A percentile compares a stretch with the other conserved stretches of the same genome.
phyloP scores from a whole-genome alignment of 2,888 invertebrate genomes.

The Sinopyrophorus schimmeli region DNA sequence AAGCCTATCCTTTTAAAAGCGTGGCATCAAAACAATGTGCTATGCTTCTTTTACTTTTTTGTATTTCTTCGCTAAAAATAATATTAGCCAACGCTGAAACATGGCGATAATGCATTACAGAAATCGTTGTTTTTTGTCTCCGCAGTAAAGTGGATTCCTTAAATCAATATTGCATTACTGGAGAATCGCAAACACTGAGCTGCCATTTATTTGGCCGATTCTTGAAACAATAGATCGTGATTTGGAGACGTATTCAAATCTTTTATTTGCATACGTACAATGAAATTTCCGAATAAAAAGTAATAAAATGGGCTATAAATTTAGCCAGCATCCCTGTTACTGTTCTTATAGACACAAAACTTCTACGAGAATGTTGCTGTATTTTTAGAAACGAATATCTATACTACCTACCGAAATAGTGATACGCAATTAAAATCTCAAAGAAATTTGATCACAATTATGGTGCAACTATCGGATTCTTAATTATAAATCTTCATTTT shows the following conservation, averaged over 20 bases:
- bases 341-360: slow-evolving; percentile 36
- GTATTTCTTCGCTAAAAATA: slow-evolving; percentile 51
- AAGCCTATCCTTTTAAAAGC: slow-evolving; percentile 45
- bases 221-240: slow-evolving; percentile 47
- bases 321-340: slow-evolving; percentile 40
- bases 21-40: slow-evolving; percentile 52
- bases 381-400: slow-evolving; percentile 18
- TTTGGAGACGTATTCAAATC: slow-evolving; percentile 47
- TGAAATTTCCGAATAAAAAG: slow-evolving; percentile 53
- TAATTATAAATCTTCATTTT: too few relatives aligned
- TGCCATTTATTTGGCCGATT: slow-evolving; percentile 43
- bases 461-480: too few relatives aligned
- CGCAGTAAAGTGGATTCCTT: slow-evolving; percentile 43
- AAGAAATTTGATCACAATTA: too few relatives aligned
- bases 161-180: slow-evolving; percentile 47
- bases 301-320: slow-evolving; percentile 51
- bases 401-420: too few relatives aligned
- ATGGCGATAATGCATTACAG: slow-evolving; percentile 45
- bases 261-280: slow-evolving; percentile 53
- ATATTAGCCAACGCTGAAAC: slow-evolving; percentile 49
- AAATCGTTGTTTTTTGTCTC: slow-evolving; percentile 42
- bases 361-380: slow-evolving; percentile 11
- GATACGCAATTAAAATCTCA: too few relatives aligned
- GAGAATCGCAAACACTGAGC: slow-evolving; percentile 36
- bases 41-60: slow-evolving; percentile 45